Base-by-base conservation (phyloP, 2,113 vertebrate genomes). In the Symphodus melops region DNA sequence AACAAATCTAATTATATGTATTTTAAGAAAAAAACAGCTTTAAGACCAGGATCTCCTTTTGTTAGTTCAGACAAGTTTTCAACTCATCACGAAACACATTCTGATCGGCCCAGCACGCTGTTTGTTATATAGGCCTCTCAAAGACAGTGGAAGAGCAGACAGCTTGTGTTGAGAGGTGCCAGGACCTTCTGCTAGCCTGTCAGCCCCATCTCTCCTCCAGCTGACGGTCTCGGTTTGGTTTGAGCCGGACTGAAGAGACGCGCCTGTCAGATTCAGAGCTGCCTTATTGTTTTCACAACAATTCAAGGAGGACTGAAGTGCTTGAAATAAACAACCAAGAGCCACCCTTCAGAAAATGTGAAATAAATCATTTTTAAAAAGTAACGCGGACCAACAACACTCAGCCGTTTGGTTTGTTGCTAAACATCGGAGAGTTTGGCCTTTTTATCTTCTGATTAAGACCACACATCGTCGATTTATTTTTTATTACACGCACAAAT, bases 181-280 rank as follows among this genome's bases (percentile, higher is more conserved):
- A 93, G 75, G 82, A 89, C 91, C 92, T 82, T 88, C 90, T 93
- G 93, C 79, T 72, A 2, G 21, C 0, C 88, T 88, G 84, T 67
- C 88, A 76, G 80, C 25, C 17, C 25, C 83, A 77, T 72, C 77
- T 72, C 80, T 14, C 16, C 5, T 48, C 73, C 91, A 94, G 92
- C 91, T 93, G 93, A 92, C 92, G 65, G 64, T 17, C 60, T 14
- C 0, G 33, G 23, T 68, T 44, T 8, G 62, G 48, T 37, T 37
- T 23, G 59, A 36, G 60, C 57, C 36, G 49, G 4, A 11, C 69
- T 82, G 48, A 89, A 86, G 72, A 87, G 74, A 59, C 55, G 42
- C 60, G 82, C 79, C 91, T 93, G 93, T 93, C 93, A 93, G 8
- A 64, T 68, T 61, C 93, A 93, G 90, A 79, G 49, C 36, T 49